phyloP scores from a whole-genome alignment of 2,113 vertebrate genomes.

The Syrmaticus mikado region DNA sequence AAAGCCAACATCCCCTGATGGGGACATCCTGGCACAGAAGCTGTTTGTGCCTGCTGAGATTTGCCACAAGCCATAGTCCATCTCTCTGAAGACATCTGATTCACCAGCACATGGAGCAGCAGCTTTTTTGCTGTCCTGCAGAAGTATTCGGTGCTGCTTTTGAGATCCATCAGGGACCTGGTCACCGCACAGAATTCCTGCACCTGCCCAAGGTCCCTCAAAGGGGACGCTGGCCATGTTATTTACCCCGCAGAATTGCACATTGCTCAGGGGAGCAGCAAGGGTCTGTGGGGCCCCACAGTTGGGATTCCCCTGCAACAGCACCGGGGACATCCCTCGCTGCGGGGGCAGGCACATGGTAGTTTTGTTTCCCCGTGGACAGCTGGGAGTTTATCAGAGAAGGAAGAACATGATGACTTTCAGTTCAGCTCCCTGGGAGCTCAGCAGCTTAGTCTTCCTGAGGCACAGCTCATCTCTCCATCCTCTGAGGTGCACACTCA shows the following conservation, averaged over 20 bases:
- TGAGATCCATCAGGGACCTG: background rate
- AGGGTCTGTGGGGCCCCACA: rapidly evolving
- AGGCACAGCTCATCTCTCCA: background rate
- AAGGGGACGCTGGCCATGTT: rapidly evolving
- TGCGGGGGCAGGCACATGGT: rapidly evolving
- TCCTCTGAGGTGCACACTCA: rapidly evolving
- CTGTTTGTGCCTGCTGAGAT: background rate
- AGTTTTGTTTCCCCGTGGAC: background rate
- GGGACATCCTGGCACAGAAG: background rate
- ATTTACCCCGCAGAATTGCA: rapidly evolving
- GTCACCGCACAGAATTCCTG: rapidly evolving
- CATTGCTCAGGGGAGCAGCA: background rate
- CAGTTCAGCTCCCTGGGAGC: no score
- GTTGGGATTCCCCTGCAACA: background rate
- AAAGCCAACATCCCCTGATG: background rate
- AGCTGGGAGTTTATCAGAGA: background rate
- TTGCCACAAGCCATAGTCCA: rapidly evolving
- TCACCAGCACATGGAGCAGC: rapidly evolving
- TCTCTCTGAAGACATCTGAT: rapidly evolving
- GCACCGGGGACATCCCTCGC: background rate
- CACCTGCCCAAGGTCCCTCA: no score
- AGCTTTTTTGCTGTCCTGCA: background rate
- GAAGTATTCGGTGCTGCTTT: background rate
- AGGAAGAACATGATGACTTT: background rate
- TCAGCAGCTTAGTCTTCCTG: rapidly evolving